Evolutionary conservation across 1,140 invertebrate genomes (phyloP), one percentile per base, ranked within the genome.

Genomic region (Bursaphelenchus mucronatus): DNA sequence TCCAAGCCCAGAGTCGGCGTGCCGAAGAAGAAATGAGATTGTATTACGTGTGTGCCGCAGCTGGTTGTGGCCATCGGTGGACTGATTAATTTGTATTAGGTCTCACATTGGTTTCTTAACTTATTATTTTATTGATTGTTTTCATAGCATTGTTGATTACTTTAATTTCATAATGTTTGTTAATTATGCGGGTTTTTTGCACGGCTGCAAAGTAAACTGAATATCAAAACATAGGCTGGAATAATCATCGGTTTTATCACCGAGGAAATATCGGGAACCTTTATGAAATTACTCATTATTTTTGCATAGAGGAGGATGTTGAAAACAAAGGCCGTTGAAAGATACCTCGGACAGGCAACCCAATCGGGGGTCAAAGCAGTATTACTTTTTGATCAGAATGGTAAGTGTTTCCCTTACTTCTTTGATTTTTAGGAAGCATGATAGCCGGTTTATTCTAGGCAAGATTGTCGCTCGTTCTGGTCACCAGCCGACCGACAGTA

Each of bases 21-120:
- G 92, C 93, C 79, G 94, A 97, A 86, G 94, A 98, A 81, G 94
- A 97, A 83, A 98, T 99, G 95, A 88, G 92, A 84, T 86, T 99
- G 19, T 99, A 99, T 83, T 99, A 98, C 82, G 95, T 98, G 0
- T 99, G 95, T 82, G 94, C 92, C 0, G 91, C 90, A 82, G 85
- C 86, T 41, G 90, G 90, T 79, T 98, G 95, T 83, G 88, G 88
- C 66, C 93, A 98, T 82, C 86, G 93, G 73, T 98, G 94, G 94
- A 97, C 94, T 64, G 95, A 97, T 86, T 97, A 85, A 88, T 61
- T 6, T 13, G 7, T 61, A 1, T 10, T 5, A 52, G 19, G 13
- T 21, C 15, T 63, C 17, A 62, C n/a, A 21, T 8, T 63, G 15
- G 64, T 59, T 59, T 44, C 30, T 30, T 30, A 21, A 52, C 51